These are phyloP conservation scores for Macropis europaea DNA, from an alignment of 2,888 invertebrate species.

Conservation along the genomic window DNA sequence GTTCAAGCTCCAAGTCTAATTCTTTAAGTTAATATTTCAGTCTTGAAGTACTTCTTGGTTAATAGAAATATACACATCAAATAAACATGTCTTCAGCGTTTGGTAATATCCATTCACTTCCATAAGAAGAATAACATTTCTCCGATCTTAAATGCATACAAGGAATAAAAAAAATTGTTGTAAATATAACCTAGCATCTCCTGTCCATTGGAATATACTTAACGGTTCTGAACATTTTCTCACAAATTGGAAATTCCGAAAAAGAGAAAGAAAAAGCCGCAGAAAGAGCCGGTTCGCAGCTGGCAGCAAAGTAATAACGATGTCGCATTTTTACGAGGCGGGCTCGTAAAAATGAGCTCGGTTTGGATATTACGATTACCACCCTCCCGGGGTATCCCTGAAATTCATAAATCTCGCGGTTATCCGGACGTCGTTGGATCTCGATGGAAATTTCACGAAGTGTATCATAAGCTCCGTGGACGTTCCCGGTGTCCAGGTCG, in stretches of 20 bases:
- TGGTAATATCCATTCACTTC: too few relatives aligned
- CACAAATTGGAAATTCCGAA: conserved; percentile 1
- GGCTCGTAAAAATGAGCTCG: conserved; percentile 47
- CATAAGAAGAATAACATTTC: too few relatives aligned
- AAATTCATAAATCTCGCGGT: conserved; percentile 39
- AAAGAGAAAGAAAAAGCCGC: background rate
- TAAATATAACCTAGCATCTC: too few relatives aligned
- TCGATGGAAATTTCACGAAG: conserved; percentile 10
- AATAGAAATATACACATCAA: too few relatives aligned
- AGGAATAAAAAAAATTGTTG: too few relatives aligned
- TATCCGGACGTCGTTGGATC: background rate
- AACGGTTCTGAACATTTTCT: background rate
- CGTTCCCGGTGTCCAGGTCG: background rate
- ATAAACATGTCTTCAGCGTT: too few relatives aligned
- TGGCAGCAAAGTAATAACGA: conserved; percentile 44
- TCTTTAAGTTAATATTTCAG: too few relatives aligned
- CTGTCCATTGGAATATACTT: conserved; percentile 11
- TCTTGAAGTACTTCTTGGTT: too few relatives aligned
- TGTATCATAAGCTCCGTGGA: conserved; percentile 12
- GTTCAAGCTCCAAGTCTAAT: too few relatives aligned
- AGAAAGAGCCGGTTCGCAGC: conserved; percentile 1
- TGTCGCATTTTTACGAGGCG: conserved; percentile 44
- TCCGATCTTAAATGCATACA: too few relatives aligned
- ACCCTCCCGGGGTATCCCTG: background rate
- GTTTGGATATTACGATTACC: conserved; percentile 46